Percentiles rank a stretch among this genome's conserved stretches.
Conservation (phyloP, 2,888 invertebrate species). For the Troides oblongomaculatus region DNA sequence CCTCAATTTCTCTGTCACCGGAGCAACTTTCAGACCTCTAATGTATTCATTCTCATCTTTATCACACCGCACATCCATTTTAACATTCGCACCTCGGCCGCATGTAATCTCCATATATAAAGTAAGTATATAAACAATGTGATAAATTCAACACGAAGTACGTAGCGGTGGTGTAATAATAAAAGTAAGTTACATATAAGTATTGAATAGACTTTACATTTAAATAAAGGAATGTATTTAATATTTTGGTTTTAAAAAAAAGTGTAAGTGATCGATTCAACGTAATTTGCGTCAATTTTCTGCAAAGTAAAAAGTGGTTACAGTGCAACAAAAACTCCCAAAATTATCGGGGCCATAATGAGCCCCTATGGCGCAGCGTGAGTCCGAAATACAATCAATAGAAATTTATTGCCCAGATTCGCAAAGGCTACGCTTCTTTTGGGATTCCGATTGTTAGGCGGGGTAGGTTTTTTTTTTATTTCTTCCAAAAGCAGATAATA, state of each 20-base stretch:
- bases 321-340: conserved; percentile 46
- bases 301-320: conserved; percentile 33
- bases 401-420: conserved; percentile 77
- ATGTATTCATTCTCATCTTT: too few relatives aligned
- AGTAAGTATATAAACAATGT: too few relatives aligned
- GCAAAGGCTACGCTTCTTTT: conserved; percentile 73
- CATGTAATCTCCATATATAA: too few relatives aligned
- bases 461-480: conserved; percentile 48
- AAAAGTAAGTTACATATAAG: background rate
- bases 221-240: background rate
- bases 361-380: conserved; percentile 78
- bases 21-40: too few relatives aligned
- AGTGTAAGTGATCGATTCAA: conserved; percentile 9
- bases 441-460: conserved; percentile 60
- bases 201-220: too few relatives aligned
- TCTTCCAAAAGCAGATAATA: conserved; percentile 50
- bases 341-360: conserved; percentile 72
- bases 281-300: conserved; percentile 24
- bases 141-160: too few relatives aligned
- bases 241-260: background rate
- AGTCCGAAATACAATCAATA: conserved; percentile 77
- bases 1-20: too few relatives aligned
- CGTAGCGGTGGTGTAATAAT: too few relatives aligned
- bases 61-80: too few relatives aligned
- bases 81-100: too few relatives aligned